Evolutionary conservation across 2,888 invertebrate genomes (phyloP), one percentile per base, ranked within the genome.

Genomic region (Lamproptera curius): DNA sequence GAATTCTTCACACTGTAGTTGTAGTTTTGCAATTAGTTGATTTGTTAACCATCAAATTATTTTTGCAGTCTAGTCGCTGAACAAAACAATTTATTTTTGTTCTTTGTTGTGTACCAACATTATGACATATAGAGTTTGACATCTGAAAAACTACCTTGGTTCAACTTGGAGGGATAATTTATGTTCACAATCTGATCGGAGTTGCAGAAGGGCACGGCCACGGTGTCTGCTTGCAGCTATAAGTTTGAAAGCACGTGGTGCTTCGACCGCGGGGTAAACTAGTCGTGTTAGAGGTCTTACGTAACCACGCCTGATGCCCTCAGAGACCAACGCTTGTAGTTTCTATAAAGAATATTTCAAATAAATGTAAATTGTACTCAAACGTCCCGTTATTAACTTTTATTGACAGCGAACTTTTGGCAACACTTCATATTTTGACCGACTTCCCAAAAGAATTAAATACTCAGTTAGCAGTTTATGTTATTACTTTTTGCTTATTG

Each of bases 211-310:
- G 23, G 67, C 73, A 0, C 76, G 65, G 13, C 80, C 81, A 13
- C 72, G 65, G 46, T 78, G 74, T 1, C 59, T 56, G 44, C 70
- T 70, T 13, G 60, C 57, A 2, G 69, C 65, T 33, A 77, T 55
- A 40, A 78, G 59, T 0, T 67, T 67, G 51, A 76, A 66, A 0
- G 79, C 79, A 2, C 74, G 67, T 1, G 70, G 5, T 2, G 57
- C 73, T 1, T 73, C 68, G 1, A 46, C 35, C 2, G 71, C 55
- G 0, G 54, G 42, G 50, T 64, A 78, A 14, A 62, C 58, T 13
- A 73, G 67, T 15, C 72, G 67, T 1, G 76, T 59, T 38, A 82
- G 54, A 0, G 80, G 80, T 0, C 75, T 65, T 23, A 82, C 76
- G 51, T 61, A 70, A 0, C 81, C 80, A 0, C 55, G 53, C 0